phyloP scores from a whole-genome alignment of 2,797 vertebrate genomes.

The Siniperca obscura region DNA sequence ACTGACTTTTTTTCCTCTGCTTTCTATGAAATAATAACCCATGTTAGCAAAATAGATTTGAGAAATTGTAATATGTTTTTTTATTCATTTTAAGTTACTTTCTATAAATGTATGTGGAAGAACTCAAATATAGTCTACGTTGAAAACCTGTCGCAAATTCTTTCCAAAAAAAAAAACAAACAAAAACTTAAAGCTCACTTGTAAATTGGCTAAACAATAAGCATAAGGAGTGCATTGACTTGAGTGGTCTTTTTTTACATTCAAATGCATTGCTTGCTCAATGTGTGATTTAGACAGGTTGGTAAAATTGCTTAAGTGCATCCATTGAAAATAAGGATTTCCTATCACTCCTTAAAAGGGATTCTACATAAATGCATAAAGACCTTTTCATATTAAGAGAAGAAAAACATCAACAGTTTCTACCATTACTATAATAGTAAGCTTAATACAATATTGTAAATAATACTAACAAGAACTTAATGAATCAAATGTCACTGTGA shows the following conservation, averaged over 20 bases:
- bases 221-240: conserved; percentile 81
- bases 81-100: conserved; percentile 84
- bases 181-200: conserved; percentile 85
- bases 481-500: conserved; percentile 70
- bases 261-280: conserved; percentile 85
- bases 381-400: conserved; percentile 81
- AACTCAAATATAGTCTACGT: conserved; percentile 85
- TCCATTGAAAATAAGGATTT: conserved; percentile 86
- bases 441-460: conserved; percentile 82
- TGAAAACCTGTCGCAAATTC: conserved; percentile 79
- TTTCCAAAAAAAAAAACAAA: conserved; percentile 75
- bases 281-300: conserved; percentile 83
- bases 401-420: conserved; percentile 80
- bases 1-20: conserved; percentile 86
- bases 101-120: conserved; percentile 88
- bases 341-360: conserved; percentile 83
- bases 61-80: conserved; percentile 87
- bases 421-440: conserved; percentile 80
- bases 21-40: conserved; percentile 90
- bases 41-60: conserved; percentile 92
- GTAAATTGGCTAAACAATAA: conserved; percentile 79
- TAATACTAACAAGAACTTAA: conserved; percentile 83
- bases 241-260: conserved; percentile 83
- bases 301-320: conserved; percentile 87
- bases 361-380: conserved; percentile 85